These are phyloP conservation scores for Ardeotis arabs DNA, from an alignment of 2,113 vertebrate species.

Conservation along the genomic window DNA sequence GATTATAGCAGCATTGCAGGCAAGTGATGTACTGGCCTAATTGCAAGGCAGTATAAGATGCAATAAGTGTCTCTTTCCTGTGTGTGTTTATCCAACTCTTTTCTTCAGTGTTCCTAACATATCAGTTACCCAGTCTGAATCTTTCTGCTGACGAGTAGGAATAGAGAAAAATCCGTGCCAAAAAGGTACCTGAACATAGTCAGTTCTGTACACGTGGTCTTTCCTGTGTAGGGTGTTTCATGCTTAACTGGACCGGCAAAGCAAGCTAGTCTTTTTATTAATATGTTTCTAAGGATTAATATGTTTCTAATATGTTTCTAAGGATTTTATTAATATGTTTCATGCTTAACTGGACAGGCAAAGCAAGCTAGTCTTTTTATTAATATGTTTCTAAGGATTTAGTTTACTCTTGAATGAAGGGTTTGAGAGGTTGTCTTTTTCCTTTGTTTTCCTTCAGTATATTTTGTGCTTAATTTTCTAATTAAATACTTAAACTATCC, in stretches of 20 bases:
- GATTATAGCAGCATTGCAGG: neutral
- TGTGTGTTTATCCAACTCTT: neutral
- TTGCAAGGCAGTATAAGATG: neutral
- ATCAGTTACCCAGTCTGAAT: neutral
- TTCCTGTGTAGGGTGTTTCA: neutral
- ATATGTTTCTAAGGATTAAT: neutral
- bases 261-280: neutral
- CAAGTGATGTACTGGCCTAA: neutral
- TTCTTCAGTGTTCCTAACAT: neutral
- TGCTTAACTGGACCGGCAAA: neutral
- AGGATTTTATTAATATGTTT: neutral
- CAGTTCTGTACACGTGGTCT: neutral
- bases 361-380: neutral
- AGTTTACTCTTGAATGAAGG: neutral
- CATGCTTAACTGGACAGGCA: neutral
- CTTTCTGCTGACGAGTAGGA: neutral
- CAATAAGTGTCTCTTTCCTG: neutral
- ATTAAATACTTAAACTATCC: neutral
- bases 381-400: neutral
- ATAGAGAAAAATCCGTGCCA: neutral
- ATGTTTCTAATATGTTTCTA: neutral
- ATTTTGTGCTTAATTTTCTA: neutral
- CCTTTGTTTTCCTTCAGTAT: neutral
- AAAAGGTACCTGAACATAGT: neutral
- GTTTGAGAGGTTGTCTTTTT: neutral